Evolutionary conservation across 2,113 vertebrate genomes (phyloP).

Genomic region (Plotosus lineatus): DNA sequence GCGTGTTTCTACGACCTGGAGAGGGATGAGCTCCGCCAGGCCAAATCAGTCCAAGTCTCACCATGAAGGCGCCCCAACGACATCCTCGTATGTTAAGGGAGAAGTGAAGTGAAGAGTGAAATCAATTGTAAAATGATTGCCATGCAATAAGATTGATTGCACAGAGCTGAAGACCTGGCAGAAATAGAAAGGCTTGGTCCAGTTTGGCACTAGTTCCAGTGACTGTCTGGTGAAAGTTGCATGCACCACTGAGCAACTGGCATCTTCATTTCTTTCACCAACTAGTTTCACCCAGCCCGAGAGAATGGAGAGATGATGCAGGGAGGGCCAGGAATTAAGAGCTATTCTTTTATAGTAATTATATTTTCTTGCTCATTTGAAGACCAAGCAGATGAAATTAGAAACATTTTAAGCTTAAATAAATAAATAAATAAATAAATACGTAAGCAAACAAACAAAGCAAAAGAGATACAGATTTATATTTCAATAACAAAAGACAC

Average conservation of each 20-base stretch:
- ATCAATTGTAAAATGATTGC: not conserved
- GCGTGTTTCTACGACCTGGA: too few relatives aligned
- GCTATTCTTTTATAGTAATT: not conserved
- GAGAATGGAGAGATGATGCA: slow-evolving; percentile 3
- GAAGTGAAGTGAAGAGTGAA: too few relatives aligned
- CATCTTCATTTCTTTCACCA: slow-evolving; percentile 35
- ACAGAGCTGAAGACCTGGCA: slow-evolving; percentile 9
- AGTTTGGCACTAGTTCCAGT: slow-evolving; percentile 2
- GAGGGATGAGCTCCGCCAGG: too few relatives aligned
- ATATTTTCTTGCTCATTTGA: slow-evolving; percentile 9
- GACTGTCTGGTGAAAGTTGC: slow-evolving; percentile 14
- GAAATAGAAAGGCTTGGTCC: not conserved
- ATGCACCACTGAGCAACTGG: slow-evolving; percentile 28
- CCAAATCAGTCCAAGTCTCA: too few relatives aligned
- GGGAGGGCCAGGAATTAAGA: not conserved
- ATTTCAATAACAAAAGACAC: not conserved
- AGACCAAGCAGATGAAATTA: not conserved
- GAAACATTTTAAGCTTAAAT: not conserved
- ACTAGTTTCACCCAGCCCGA: not conserved
- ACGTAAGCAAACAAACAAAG: not conserved
- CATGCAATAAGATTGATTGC: not conserved
- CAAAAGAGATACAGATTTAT: not conserved
- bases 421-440: not conserved
- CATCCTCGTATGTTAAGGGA: too few relatives aligned
- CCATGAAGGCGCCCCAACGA: too few relatives aligned